Evolutionary conservation across 2,888 invertebrate species (phyloP), one percentile per base, ranked within the genome.

Genomic region (Tiphia femorata): DNA sequence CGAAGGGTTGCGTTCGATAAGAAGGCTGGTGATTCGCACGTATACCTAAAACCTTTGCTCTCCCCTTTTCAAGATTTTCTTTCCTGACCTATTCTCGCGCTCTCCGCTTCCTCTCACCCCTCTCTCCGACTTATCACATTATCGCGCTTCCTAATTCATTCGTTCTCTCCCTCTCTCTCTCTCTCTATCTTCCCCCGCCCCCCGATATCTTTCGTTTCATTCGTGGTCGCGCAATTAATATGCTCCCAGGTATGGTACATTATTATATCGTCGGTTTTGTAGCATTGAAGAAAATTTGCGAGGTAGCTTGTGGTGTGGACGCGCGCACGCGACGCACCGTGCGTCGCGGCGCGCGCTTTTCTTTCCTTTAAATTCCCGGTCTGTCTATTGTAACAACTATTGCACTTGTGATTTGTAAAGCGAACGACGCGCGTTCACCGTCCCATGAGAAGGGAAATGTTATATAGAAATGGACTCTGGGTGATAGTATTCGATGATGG

Each of bases 311-410:
- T 59, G 54, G 43, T n/a, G 23, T 25, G 27, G 14, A 19, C 8
- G 6, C n/a, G 20, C 43, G 40, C 25, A 19, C 33, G 49, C 42
- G 38, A 49, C 41, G 35, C 3, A 12, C 12, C 3, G 19, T 48
- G 49, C 58, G 57, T 25, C 63, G 16, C 56, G 62, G 21, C 50
- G 42, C 29, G 38, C 41, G 40, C 52, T 47, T 50, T 53, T 53
- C 33, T 27, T 38, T 35, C 37, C 37, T 43, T 40, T 29, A 25
- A 25, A 25, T 20, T 19, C 10, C 12, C 19, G 17, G 10, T 8
- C 19, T 12, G n/a, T 30, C 81, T 81, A 82, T 83, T 82, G 82
- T 81, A 76, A 78, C 73, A 81, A 79, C 83, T 83, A 83, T 83
- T 83, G 83, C 83, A 83, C 83, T 81, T 82, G 73, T 82, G 82